Evolutionary conservation across 2,113 vertebrate species (phyloP).

Genomic region (Albula goreensis): DNA sequence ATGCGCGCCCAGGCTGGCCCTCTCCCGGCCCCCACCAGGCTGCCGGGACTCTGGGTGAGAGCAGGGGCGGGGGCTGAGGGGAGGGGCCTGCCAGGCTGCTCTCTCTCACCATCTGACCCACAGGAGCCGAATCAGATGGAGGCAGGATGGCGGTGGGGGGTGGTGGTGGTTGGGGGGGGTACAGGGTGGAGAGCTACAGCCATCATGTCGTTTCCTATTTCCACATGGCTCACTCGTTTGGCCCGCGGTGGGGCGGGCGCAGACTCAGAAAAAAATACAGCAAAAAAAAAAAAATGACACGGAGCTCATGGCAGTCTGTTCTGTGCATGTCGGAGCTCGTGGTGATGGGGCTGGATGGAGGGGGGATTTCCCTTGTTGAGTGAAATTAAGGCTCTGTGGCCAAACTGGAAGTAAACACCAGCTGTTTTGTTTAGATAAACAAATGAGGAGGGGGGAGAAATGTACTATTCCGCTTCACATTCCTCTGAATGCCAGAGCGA

Average conservation of each 20-base stretch:
- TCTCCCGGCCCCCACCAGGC: background rate
- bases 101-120: conserved; percentile 2
- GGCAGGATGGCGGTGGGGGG: conserved; percentile 6
- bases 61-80: too few relatives aligned
- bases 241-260: background rate
- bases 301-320: background rate
- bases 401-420: background rate
- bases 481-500: too few relatives aligned
- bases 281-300: background rate
- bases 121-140: background rate
- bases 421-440: background rate
- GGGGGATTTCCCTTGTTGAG: background rate
- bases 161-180: background rate
- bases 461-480: too few relatives aligned
- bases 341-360: background rate
- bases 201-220: background rate
- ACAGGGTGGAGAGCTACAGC: background rate
- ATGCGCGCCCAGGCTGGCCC: conserved; percentile 35
- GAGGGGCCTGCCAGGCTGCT: too few relatives aligned
- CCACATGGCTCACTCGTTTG: background rate
- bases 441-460: background rate
- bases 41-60: background rate
- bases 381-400: background rate
- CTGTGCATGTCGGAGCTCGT: background rate
- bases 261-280: too few relatives aligned